Base-by-base conservation (phyloP, 2,888 invertebrate genomes). In the Agrilus cyanescens region DNA sequence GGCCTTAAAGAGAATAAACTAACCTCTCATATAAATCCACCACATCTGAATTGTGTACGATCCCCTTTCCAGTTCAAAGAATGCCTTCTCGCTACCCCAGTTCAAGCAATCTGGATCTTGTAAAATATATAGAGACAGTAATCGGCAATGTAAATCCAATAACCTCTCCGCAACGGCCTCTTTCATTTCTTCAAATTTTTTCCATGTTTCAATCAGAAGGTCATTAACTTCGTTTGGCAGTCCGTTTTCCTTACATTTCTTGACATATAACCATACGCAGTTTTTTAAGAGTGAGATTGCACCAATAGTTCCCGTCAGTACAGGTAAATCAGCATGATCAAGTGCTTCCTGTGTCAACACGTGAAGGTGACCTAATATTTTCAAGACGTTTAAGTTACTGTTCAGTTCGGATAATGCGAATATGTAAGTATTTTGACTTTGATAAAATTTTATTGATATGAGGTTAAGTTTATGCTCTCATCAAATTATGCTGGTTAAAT, bases 21-120 rank as follows among this genome's bases (percentile, higher is more conserved):
- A 25, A 25, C 85, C 83, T 67, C 82, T 79, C 79, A 88, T 83
- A 57, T 88, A 88, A 15, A 86, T 71, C 85, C 87, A 86, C 88
- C 88, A 88, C 75, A 87, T 88, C 58, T 87, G 87, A 47, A 87
- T 77, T 2, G 83, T 80, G 32, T 85, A 87, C 3, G 87, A 85
- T 3, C 85, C 86, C 12, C 84, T 69, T 58, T 85, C 84, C 0
- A 77, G 78, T 61, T 82, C 81, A 53, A 78, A 81, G 55, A 82
- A 82, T 1, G 77, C 68, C 33, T 73, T 72, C 10, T 63, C 54
- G 45, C 75, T 78, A 51, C 84, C 80, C 75, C 86, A 85, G 47
- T 82, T 76, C 31, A 87, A 68, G 1, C 83, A 84, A 25, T 86
- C 85, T 0, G 83, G 80, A 63, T 88, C 88, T 62, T 88, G 88